These are phyloP conservation scores for Aethes cnicana DNA, from an alignment of 2,888 invertebrate species.

Conservation along the genomic window DNA sequence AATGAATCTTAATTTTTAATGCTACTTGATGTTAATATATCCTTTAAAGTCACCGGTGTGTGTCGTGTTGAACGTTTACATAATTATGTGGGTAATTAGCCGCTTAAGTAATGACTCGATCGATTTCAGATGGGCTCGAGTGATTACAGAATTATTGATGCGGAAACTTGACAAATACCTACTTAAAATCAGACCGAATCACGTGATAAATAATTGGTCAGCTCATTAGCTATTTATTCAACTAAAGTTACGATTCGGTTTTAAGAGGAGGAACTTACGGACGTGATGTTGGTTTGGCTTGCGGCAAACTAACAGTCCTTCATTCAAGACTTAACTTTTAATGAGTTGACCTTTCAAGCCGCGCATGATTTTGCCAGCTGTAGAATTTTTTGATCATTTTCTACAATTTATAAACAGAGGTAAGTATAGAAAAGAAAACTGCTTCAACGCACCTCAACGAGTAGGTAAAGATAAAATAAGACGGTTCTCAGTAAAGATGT, in stretches of 20 bases:
- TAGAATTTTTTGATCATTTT: too few relatives aligned
- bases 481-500: too few relatives aligned
- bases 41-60: constrained; percentile 12
- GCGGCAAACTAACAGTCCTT: constrained; percentile 7
- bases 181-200: constrained; percentile 2
- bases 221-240: neutral
- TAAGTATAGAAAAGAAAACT: too few relatives aligned
- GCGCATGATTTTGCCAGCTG: neutral
- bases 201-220: neutral
- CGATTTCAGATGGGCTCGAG: constrained; percentile 15
- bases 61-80: constrained; percentile 3
- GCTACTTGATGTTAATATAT: constrained; percentile 4
- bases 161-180: constrained; percentile 7
- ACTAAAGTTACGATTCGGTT: neutral
- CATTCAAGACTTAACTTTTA: constrained; percentile 6
- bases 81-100: constrained; percentile 14
- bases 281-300: neutral
- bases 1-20: constrained; percentile 34
- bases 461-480: too few relatives aligned
- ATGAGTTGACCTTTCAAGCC: constrained; percentile 10
- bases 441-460: too few relatives aligned
- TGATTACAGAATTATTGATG: constrained; percentile 4
- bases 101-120: constrained; percentile 21
- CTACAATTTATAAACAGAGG: neutral
- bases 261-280: neutral